phyloP scores from a whole-genome alignment of 2,797 vertebrate species.

The Lophotriccus pileatus region DNA sequence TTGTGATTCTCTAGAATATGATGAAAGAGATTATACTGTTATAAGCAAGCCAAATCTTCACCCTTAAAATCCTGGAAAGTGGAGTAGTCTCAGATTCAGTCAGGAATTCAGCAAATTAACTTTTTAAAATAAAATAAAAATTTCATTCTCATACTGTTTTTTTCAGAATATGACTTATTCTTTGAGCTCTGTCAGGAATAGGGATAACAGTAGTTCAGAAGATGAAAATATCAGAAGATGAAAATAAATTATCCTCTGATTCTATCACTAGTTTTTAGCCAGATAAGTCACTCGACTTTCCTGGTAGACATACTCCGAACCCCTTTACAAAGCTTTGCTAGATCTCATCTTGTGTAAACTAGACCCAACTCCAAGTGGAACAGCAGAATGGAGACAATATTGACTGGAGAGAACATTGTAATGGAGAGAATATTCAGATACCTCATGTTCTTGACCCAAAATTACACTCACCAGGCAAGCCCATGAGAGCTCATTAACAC shows the following conservation, averaged over 20 bases:
- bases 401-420: background rate
- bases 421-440: background rate
- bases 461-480: background rate
- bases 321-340: background rate
- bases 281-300: background rate
- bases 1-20: background rate
- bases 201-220: background rate
- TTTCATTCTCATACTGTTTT: background rate
- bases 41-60: background rate
- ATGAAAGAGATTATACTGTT: background rate
- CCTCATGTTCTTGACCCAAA: background rate
- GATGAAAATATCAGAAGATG: background rate
- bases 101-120: background rate
- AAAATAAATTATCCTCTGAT: background rate
- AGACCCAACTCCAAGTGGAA: background rate
- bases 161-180: background rate
- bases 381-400: background rate
- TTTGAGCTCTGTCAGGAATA: background rate
- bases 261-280: background rate
- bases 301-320: background rate
- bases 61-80: background rate
- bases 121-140: background rate
- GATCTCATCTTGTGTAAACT: background rate
- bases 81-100: background rate
- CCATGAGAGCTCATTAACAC: background rate